Conservation (phyloP, 1,140 invertebrate species). For the Apis dorsata region DNA sequence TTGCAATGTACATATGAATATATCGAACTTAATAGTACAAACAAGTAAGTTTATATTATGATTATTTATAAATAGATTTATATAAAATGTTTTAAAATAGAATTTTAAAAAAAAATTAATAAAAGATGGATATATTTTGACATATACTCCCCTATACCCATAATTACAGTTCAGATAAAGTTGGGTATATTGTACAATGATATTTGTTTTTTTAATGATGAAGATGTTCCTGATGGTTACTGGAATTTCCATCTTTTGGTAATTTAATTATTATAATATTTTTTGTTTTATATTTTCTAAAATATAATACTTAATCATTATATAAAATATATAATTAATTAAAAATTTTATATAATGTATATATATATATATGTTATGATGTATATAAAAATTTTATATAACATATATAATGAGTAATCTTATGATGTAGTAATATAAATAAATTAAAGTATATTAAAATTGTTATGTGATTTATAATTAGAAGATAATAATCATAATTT, state of each 20-base stretch:
- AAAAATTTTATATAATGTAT: constrained; percentile 14
- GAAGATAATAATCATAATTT: not conserved
- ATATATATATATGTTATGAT: not conserved
- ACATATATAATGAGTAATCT: too few relatives aligned
- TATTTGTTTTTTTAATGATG: too few relatives aligned
- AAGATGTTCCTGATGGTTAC: too few relatives aligned
- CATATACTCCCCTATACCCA: too few relatives aligned
- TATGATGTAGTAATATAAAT: not conserved
- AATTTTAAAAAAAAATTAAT: too few relatives aligned
- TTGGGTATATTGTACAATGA: too few relatives aligned
- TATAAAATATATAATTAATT: too few relatives aligned
- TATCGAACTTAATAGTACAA: not conserved
- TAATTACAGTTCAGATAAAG: too few relatives aligned
- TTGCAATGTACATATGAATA: constrained; percentile 25
- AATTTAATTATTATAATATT: not conserved
- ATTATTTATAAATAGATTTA: not conserved
- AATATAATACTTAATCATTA: not conserved
- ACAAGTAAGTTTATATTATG: constrained; percentile 2
- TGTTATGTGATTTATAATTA: constrained; percentile 6
- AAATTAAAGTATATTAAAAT: not conserved
- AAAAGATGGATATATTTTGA: too few relatives aligned
- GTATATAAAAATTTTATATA: not conserved
- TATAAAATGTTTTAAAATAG: too few relatives aligned
- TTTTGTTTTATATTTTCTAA: not conserved
- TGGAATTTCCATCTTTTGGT: too few relatives aligned